Conservation (phyloP, 2,888 invertebrate species). For the Fissipunctia ypsillon region DNA sequence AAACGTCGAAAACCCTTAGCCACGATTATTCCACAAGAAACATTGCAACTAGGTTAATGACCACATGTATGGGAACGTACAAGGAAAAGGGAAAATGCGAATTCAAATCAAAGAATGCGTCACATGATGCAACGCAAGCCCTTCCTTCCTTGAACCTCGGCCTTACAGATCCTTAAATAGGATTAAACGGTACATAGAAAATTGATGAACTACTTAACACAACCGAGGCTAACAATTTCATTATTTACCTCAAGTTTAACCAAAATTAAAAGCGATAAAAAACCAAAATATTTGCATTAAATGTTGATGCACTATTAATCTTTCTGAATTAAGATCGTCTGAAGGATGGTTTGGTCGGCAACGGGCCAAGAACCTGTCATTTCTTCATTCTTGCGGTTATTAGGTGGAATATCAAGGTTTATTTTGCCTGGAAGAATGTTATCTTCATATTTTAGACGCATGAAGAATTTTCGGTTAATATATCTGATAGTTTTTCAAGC, state of each 20-base stretch:
- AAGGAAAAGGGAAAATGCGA: constrained; percentile 12
- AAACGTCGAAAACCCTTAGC: not conserved
- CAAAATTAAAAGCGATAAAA: constrained; percentile 27
- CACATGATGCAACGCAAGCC: not conserved
- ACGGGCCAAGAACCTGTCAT: constrained; percentile 30
- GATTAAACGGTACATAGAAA: not conserved
- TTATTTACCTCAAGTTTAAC: constrained; percentile 25
- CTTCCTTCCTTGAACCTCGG: constrained; percentile 31
- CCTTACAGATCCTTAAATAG: not conserved
- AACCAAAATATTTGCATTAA: constrained; percentile 52
- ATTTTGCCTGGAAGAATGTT: constrained; percentile 22
- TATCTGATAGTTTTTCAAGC: not conserved
- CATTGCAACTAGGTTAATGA: constrained; percentile 1
- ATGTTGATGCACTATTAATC: constrained; percentile 55
- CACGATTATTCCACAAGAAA: not conserved
- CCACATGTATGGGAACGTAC: not conserved
- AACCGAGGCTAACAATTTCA: constrained; percentile 24
- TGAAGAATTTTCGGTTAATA: constrained; percentile 6
- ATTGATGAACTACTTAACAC: not conserved
- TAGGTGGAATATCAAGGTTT: constrained; percentile 31
- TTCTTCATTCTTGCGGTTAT: constrained; percentile 41
- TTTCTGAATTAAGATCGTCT: constrained; percentile 52
- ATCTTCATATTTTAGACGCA: constrained; percentile 10
- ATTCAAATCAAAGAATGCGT: not conserved
- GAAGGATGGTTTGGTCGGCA: constrained; percentile 58